Evolutionary conservation across 2,113 vertebrate species (phyloP), one percentile per base, ranked within the genome.

Genomic region (Thamnaconus septentrionalis): DNA sequence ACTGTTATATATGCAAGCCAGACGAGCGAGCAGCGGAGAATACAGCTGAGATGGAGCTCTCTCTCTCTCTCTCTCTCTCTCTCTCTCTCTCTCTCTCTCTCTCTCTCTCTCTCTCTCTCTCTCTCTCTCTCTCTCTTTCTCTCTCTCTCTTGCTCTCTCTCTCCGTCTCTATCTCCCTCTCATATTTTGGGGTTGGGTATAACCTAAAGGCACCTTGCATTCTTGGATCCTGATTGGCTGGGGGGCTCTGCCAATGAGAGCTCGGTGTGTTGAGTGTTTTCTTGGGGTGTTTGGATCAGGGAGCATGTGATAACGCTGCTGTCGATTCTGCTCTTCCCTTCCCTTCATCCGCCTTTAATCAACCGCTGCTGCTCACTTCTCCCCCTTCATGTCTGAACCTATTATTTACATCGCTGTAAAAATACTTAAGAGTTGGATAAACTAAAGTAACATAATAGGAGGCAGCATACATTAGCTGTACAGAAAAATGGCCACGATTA

Each of bases 181-280:
- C 67, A 76, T 83, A 88, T 92, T 92, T 91, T 91, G 84, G 90
- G 92, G 87, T 87, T 92, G 91, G 89, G 86, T 91, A 90, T 90
- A 92, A 91, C 88, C 88, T 93, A 93, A 93, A 93, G 92, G 92
- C 92, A 93, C 92, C 90, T 92, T 93, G 91, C 86, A 83, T 90
- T 84, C 76, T 88, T 76, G 64, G 3, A 61, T 79, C 50, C 48
- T 62, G 85, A 93, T 93, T 92, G 91, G 92, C 88, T 58, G 70
- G 59, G 56, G 18, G 61, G 55, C 62, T 76, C 52, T 7, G 62
- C 92, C 91, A 92, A 92, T 92, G 62, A 75, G 65, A 80, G 66
- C 55, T 56, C 56, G 9, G 42, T 3, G 61, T 76, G 74, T 61
- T 6, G 66, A 81, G 75, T 46, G 1, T 81, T 82, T 90, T 85